A percentile compares a stretch with the other conserved stretches of the same genome.
Evolutionary conservation across 2,888 invertebrate species (phyloP).

Genomic region (Resseliella maxima): DNA sequence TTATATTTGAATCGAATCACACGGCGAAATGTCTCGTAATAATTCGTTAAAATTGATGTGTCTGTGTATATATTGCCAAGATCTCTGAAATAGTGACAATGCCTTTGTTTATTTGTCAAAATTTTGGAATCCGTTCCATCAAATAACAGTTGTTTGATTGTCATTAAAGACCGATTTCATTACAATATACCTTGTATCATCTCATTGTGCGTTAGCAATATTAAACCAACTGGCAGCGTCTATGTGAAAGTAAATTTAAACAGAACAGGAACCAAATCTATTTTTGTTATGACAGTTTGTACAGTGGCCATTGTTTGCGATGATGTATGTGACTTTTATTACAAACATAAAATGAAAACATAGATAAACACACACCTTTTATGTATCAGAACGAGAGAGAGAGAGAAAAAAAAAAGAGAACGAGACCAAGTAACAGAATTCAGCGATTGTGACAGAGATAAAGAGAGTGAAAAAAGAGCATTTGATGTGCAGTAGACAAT

Average conservation of each 20-base stretch:
- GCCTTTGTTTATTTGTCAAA: conserved; percentile 54
- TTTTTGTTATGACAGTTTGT: conserved; percentile 45
- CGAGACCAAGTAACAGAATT: too few species aligned
- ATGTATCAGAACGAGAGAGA: neutral
- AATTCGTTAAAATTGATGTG: neutral
- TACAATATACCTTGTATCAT: neutral
- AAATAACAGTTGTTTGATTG: neutral
- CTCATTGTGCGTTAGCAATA: neutral
- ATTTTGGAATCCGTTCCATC: conserved; percentile 19
- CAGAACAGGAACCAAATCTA: conserved; percentile 11
- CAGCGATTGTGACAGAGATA: too few species aligned
- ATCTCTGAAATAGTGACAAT: conserved; percentile 34
- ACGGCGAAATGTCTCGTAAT: neutral
- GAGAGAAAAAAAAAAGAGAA: neutral
- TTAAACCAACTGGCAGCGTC: neutral
- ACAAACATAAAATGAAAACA: neutral
- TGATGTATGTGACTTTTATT: conserved; percentile 54
- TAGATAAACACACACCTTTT: neutral
- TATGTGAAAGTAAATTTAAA: neutral
- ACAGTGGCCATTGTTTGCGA: conserved; percentile 50
- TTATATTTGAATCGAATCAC: neutral
- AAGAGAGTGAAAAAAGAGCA: neutral
- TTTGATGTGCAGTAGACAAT: conserved; percentile 44
- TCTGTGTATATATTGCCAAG: too few species aligned
- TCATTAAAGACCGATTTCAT: neutral